Percentiles rank a stretch among this genome's conserved stretches.
Conservation (phyloP, 2,113 vertebrate genomes). For the Sakesphorus luctuosus region DNA sequence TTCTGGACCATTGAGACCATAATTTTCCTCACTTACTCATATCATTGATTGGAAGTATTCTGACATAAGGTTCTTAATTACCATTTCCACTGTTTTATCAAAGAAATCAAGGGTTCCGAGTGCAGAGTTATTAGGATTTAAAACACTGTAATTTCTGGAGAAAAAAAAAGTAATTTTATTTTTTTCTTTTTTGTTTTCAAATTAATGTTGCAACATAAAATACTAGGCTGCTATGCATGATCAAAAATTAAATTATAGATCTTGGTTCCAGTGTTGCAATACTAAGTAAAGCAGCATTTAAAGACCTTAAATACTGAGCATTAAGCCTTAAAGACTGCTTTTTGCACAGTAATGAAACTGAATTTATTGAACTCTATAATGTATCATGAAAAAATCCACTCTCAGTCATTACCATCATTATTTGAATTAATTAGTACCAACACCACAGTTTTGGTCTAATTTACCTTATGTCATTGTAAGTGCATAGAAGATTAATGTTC, state of each 20-base stretch:
- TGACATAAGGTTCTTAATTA: neutral
- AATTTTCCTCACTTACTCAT: neutral
- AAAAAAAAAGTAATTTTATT: neutral
- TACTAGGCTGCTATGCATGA: neutral
- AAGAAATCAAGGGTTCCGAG: neutral
- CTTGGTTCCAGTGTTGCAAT: neutral
- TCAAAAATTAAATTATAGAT: neutral
- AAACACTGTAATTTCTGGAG: neutral
- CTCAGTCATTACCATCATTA: neutral
- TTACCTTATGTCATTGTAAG: neutral
- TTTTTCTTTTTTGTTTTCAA: neutral
- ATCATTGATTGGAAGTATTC: neutral
- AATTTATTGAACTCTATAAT: neutral
- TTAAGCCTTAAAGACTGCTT: neutral
- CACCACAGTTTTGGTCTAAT: neutral
- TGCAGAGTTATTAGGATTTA: neutral
- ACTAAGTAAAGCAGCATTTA: neutral
- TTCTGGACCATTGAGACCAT: neutral
- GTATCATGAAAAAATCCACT: neutral
- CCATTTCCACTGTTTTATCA: neutral
- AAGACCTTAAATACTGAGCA: neutral
- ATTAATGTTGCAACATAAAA: neutral
- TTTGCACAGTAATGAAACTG: neutral
- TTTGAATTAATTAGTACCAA: neutral
- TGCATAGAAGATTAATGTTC: neutral